Evolutionary conservation across 2,113 vertebrate genomes (phyloP).

Genomic region (Dromaius novaehollandiae): DNA sequence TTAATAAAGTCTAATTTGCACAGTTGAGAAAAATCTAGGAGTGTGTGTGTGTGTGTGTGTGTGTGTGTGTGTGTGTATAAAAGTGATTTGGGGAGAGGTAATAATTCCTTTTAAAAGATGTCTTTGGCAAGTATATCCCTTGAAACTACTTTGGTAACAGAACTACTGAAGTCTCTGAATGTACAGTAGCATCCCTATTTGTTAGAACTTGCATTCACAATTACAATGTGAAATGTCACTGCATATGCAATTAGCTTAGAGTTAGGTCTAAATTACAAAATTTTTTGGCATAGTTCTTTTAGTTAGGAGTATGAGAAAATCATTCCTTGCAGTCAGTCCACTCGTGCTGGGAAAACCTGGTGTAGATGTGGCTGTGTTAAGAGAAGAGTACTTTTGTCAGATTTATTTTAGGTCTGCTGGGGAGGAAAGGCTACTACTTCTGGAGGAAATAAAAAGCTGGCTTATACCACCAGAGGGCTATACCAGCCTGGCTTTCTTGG

Average conservation of each 20-base stretch:
- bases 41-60: not conserved
- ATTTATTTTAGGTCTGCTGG: not conserved
- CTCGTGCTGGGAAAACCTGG: not conserved
- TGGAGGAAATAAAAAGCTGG: not conserved
- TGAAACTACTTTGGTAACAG: not conserved
- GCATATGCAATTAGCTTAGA: not conserved
- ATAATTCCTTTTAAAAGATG: not conserved
- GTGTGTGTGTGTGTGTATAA: not conserved
- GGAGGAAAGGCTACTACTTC: not conserved
- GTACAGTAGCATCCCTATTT: not conserved
- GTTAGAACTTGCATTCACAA: not conserved
- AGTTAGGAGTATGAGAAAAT: not conserved
- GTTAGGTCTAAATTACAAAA: not conserved
- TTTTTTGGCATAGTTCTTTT: not conserved
- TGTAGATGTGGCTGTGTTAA: not conserved
- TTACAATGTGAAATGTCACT: not conserved
- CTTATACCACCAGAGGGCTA: conserved; percentile 10
- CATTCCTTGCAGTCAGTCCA: not conserved
- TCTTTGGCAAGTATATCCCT: not conserved
- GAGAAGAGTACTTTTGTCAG: not conserved
- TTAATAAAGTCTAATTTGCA: conserved; percentile 1
- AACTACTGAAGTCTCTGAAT: not conserved
- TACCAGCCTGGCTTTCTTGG: not conserved
- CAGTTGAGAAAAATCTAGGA: not conserved
- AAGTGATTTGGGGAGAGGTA: not conserved